These are phyloP conservation scores for Notodonta ziczac DNA, from an alignment of 2,888 invertebrate species.

Conservation along the genomic window DNA sequence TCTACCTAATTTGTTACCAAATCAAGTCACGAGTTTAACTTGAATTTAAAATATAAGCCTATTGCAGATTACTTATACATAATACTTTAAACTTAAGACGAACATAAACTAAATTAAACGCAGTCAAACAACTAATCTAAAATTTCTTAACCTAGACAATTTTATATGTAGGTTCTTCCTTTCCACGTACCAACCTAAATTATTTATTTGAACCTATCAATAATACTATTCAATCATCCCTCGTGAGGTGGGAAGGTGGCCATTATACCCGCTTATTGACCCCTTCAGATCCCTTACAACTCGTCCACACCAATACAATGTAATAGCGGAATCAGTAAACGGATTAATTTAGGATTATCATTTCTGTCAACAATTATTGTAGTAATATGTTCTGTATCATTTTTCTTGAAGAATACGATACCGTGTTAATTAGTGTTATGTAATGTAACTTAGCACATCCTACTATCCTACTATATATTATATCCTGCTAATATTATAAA, in stretches of 20 bases:
- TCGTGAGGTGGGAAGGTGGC: not conserved
- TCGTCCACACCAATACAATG: conserved; percentile 3
- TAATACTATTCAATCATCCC: not conserved
- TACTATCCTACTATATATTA: no score
- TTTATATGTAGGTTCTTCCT: no score
- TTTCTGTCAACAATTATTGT: conserved; percentile 3
- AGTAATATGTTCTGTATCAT: not conserved
- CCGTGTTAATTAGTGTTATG: not conserved
- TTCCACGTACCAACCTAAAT: no score
- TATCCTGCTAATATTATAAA: no score
- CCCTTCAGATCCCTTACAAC: not conserved
- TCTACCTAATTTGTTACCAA: no score
- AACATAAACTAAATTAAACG: no score
- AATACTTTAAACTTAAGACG: no score
- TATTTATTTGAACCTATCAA: not conserved
- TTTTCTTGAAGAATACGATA: not conserved
- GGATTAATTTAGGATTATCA: conserved; percentile 7
- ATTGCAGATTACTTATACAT: no score
- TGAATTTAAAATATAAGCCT: no score
- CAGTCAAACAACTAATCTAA: no score
- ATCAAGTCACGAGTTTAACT: no score
- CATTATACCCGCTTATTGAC: conserved; percentile 3
- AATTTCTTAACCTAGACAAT: no score
- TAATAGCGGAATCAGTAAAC: not conserved
- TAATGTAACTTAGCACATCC: not conserved